Evolutionary conservation across 2,888 invertebrate species (phyloP).

Genomic region (Brachypterus glaber): DNA sequence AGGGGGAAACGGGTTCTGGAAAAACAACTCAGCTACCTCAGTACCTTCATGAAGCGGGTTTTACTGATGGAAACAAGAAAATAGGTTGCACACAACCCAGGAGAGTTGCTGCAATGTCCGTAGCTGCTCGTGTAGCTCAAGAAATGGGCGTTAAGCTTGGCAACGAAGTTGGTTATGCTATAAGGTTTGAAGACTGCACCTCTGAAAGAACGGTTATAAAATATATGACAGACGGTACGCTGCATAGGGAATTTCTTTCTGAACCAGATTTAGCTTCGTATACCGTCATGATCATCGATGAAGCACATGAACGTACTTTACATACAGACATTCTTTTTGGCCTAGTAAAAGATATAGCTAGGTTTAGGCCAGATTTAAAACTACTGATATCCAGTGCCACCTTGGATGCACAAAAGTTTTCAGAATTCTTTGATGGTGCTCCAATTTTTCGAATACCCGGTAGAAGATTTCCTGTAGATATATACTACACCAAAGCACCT

Average conservation of each 20-base stretch:
- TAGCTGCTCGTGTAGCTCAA: constrained; percentile 93
- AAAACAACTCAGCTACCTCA: constrained; percentile 99
- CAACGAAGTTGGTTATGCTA: constrained; percentile 81
- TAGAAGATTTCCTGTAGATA: constrained; percentile 88
- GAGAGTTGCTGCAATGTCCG: constrained; percentile 99
- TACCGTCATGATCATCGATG: constrained; percentile 98
- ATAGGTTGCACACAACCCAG: constrained; percentile 97
- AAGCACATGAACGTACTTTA: constrained; percentile 96
- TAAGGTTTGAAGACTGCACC: constrained; percentile 98
- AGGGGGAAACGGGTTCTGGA: constrained; percentile 97
- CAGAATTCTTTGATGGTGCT: constrained; percentile 95
- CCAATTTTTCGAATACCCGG: constrained; percentile 97
- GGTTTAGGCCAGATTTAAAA: constrained; percentile 84
- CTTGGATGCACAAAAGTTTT: constrained; percentile 95
- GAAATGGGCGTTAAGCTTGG: constrained; percentile 96
- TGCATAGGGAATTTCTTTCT: constrained; percentile 92
- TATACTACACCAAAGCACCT: constrained; percentile 98
- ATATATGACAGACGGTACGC: constrained; percentile 99
- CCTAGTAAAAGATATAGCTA: constrained; percentile 88
- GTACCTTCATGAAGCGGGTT: constrained; percentile 91
- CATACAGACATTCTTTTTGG: constrained; percentile 99
- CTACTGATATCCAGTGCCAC: constrained; percentile 96
- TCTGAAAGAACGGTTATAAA: constrained; percentile 94
- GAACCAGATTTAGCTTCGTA: constrained; percentile 95
- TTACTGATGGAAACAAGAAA: constrained; percentile 56